phyloP scores from a whole-genome alignment of 2,888 invertebrate genomes.

The Clanis bilineata region DNA sequence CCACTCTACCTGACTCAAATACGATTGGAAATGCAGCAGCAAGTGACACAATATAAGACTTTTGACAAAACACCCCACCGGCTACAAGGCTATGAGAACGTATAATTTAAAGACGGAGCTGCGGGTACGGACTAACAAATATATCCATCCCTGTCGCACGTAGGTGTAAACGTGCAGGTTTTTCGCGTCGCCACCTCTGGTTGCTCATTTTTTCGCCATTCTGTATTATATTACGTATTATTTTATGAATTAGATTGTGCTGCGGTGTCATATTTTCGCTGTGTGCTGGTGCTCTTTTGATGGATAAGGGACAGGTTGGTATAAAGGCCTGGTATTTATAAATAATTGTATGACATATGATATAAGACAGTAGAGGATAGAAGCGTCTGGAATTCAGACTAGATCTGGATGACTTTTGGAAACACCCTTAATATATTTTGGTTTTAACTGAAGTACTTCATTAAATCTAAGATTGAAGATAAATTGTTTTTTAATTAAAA shows the following conservation, averaged over 20 bases:
- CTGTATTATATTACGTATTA: conserved; percentile 78
- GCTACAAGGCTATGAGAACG: conserved; percentile 82
- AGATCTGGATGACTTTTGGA: neutral
- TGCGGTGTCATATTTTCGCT: conserved; percentile 73
- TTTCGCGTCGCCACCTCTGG: conserved; percentile 59
- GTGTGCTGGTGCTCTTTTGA: conserved; percentile 58
- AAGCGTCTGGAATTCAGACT: neutral
- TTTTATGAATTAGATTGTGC: conserved; percentile 80
- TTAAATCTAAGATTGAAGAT: too few species aligned
- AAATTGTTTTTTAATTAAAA: too few species aligned
- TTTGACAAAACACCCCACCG: conserved; percentile 39
- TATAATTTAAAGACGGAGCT: conserved; percentile 80
- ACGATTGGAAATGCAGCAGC: conserved; percentile 38
- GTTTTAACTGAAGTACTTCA: too few species aligned
- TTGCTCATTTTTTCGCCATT: conserved; percentile 78
- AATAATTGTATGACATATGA: neutral
- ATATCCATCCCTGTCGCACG: conserved; percentile 54
- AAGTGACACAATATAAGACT: conserved; percentile 30
- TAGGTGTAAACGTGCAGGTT: conserved; percentile 46
- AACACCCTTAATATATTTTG: too few species aligned
- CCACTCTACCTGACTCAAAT: conserved; percentile 18
- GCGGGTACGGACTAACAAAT: conserved; percentile 40
- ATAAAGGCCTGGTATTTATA: conserved; percentile 29
- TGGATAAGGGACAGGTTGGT: conserved; percentile 63
- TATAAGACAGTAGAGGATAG: neutral